These are phyloP conservation scores for Loris lydekkerianus DNA, from an alignment of 2,797 vertebrate species.

Conservation along the genomic window DNA sequence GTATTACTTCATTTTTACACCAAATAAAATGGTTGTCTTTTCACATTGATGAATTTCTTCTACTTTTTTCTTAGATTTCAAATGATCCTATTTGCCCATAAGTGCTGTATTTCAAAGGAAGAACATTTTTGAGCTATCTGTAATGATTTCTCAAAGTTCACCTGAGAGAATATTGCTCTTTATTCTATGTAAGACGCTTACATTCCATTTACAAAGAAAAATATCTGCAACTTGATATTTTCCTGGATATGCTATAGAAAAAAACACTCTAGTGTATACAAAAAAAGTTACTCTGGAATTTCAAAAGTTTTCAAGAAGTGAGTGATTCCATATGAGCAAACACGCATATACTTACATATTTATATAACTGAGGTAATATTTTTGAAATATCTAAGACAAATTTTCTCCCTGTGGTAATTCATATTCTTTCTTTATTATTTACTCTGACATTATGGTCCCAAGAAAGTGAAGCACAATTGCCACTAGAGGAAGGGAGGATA, in stretches of 20 bases:
- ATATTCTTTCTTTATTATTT: background rate
- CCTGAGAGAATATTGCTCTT: slow-evolving; percentile 35
- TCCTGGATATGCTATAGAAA: background rate
- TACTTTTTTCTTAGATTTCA: slow-evolving; percentile 60
- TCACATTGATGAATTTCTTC: slow-evolving; percentile 67
- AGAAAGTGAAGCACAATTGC: background rate
- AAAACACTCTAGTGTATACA: background rate
- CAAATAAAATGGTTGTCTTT: slow-evolving; percentile 77
- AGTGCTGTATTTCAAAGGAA: slow-evolving; percentile 53
- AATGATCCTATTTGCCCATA: slow-evolving; percentile 65
- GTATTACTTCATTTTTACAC: slow-evolving; percentile 61
- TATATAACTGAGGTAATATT: background rate
- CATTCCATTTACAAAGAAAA: slow-evolving; percentile 73
- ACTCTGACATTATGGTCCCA: background rate
- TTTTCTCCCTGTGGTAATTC: background rate
- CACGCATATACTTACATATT: background rate
- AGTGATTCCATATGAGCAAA: background rate
- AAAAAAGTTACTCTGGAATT: slow-evolving; percentile 42
- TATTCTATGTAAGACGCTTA: slow-evolving; percentile 39
- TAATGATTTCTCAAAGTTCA: slow-evolving; percentile 67
- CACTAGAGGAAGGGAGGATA: background rate
- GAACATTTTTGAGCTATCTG: slow-evolving; percentile 57
- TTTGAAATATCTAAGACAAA: slow-evolving; percentile 6
- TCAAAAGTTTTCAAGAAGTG: slow-evolving; percentile 41
- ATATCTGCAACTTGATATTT: slow-evolving; percentile 57